Evolutionary conservation across 2,113 vertebrate species (phyloP), one percentile per base, ranked within the genome.

Genomic region (Abramis brama): DNA sequence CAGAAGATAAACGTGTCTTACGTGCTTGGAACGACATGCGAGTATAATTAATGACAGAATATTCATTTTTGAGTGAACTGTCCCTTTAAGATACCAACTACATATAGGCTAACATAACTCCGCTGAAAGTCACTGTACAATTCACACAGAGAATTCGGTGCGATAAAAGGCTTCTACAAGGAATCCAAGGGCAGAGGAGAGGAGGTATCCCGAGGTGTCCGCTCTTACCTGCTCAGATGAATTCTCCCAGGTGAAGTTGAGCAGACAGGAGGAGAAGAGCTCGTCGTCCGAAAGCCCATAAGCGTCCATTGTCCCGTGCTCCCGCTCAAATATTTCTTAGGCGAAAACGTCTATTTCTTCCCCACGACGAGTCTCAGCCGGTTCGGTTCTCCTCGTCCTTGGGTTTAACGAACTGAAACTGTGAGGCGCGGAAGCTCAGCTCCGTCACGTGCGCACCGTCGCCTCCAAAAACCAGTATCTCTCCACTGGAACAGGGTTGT

Each of bases 241-340:
- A 92, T 94, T 96, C 94, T 98, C 97, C 96, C 97, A 97, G 95
- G 96, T 96, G 95, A 97, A 96, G 95, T 95, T 97, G 92, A 95
- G 94, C 89, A 97, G 96, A 94, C 96, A 96, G 89, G 96, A 96
- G 89, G 96, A 96, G 93, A 97, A 95, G 89, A 96, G 92, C 92
- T 96, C 96, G 84, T 97, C 97, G 93, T 98, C 96, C 68, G 95
- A 96, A 90, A 96, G 94, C 94, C 95, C 95, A 92, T 93, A 96
- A 91, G 96, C 96, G 90, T 97, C 97, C 97, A 98, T 98, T 94
- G 93, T 95, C 91, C 70, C 90, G 91, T 86, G 91, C 45, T 43
- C 55, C 39, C 30, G 79, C 87, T 87, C 60, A 83, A 23, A 83
- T 55, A 33, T 71, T 74, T 52, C 5, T 85, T 25, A 21, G 57